A percentile compares a stretch with the other conserved stretches of the same genome.
Conservation (phyloP, 2,113 vertebrate species). For the Ifrita kowaldi region DNA sequence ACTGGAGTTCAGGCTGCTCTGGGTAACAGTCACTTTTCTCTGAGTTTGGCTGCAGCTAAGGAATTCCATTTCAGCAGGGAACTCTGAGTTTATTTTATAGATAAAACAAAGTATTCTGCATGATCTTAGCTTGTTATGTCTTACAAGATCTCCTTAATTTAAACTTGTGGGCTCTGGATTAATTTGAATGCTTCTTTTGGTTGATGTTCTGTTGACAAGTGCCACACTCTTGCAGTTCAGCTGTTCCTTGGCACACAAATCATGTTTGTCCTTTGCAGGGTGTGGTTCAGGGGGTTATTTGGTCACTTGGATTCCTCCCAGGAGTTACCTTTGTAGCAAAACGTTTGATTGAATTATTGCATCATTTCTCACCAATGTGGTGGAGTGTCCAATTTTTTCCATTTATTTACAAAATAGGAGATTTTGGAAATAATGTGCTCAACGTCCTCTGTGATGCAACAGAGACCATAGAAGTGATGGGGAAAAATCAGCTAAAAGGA, state of each 20-base stretch:
- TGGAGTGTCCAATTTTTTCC: neutral
- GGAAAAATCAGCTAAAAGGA: neutral
- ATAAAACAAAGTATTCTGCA: neutral
- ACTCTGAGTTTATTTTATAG: neutral
- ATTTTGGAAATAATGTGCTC: neutral
- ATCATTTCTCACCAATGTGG: neutral
- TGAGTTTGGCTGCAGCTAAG: neutral
- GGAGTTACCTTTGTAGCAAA: neutral
- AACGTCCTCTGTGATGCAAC: neutral
- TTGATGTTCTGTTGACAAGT: neutral
- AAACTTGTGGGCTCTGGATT: neutral
- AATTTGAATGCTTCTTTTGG: neutral
- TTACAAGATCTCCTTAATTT: neutral
- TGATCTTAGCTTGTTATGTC: neutral
- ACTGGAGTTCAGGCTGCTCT: neutral
- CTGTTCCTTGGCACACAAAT: neutral
- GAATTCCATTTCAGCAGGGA: neutral
- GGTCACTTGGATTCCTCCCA: neutral
- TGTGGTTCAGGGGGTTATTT: neutral
- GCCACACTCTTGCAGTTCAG: neutral
- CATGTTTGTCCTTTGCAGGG: neutral
- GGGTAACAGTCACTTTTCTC: neutral
- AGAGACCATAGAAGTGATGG: neutral
- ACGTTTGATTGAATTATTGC: fast-evolving
- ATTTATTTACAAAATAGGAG: neutral